Percentiles rank a stretch among this genome's conserved stretches.
These are phyloP conservation scores for Sarcophaga caerulescens DNA, from an alignment of 2,888 invertebrate species.

Conservation along the genomic window DNA sequence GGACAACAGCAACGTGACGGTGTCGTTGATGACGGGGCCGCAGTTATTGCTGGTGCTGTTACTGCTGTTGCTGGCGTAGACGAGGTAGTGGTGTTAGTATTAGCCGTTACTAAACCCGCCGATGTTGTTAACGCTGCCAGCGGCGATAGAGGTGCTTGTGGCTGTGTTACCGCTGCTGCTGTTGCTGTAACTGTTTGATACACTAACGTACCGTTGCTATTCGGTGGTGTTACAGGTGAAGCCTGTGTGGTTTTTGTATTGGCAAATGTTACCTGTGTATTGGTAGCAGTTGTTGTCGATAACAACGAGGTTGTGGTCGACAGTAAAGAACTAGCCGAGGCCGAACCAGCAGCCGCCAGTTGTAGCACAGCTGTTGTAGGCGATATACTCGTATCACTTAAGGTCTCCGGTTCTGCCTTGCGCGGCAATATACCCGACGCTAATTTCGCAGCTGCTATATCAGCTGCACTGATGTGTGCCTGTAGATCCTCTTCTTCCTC, in stretches of 20 bases:
- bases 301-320: slow-evolving; percentile 58
- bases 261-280: slow-evolving; percentile 50
- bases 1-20: slow-evolving; percentile 80
- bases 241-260: slow-evolving; percentile 60
- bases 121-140: slow-evolving; percentile 65
- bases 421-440: slow-evolving; percentile 77
- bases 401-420: slow-evolving; percentile 77
- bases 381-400: slow-evolving; percentile 78
- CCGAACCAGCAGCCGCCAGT: slow-evolving; percentile 68
- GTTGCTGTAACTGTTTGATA: slow-evolving; percentile 55
- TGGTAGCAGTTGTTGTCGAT: slow-evolving; percentile 34
- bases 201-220: slow-evolving; percentile 36
- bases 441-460: slow-evolving; percentile 76
- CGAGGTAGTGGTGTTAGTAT: slow-evolving; percentile 62
- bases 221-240: slow-evolving; percentile 67
- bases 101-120: slow-evolving; percentile 69
- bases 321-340: slow-evolving; percentile 58
- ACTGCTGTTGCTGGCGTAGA: slow-evolving; percentile 67
- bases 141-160: slow-evolving; percentile 11
- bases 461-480: slow-evolving; percentile 75
- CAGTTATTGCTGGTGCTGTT: slow-evolving; percentile 69
- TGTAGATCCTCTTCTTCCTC: slow-evolving; percentile 74
- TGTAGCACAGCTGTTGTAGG: slow-evolving; percentile 76
- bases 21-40: slow-evolving; percentile 54
- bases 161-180: slow-evolving; percentile 51